Evolutionary conservation across 2,888 invertebrate genomes (phyloP).

Genomic region (Cabera pusaria): DNA sequence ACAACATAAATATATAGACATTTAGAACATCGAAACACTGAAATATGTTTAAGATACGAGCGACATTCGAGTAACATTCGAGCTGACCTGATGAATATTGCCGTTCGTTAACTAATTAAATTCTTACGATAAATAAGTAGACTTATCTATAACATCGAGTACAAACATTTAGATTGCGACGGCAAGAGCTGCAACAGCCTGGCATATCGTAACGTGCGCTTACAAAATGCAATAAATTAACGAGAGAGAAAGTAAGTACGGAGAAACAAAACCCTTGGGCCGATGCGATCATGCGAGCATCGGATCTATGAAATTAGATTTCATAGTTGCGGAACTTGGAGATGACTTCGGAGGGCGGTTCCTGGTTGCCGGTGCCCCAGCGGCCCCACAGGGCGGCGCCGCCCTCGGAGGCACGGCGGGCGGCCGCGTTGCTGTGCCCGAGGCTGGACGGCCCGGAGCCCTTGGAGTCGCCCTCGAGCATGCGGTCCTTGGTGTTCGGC

Average conservation of each 20-base stretch:
- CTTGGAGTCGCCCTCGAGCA: slow-evolving; percentile 82
- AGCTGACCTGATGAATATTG: slow-evolving; percentile 84
- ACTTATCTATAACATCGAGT: slow-evolving; percentile 43
- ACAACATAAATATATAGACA: slow-evolving; percentile 58
- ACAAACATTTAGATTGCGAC: slow-evolving; percentile 39
- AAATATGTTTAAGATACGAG: slow-evolving; percentile 62
- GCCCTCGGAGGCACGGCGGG: slow-evolving; percentile 92
- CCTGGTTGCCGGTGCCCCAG: slow-evolving; percentile 87
- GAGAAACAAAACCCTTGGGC: slow-evolving; percentile 22
- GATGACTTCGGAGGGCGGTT: slow-evolving; percentile 91
- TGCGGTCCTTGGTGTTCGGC: slow-evolving; percentile 94
- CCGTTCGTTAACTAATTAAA: slow-evolving; percentile 54
- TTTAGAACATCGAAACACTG: slow-evolving; percentile 61
- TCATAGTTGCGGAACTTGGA: slow-evolving; percentile 96
- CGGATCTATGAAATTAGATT: slow-evolving; percentile 84
- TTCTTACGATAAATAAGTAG: slow-evolving; percentile 41
- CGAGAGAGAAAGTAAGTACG: slow-evolving; percentile 31
- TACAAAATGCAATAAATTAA: slow-evolving; percentile 37
- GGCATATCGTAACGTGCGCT: slow-evolving; percentile 50
- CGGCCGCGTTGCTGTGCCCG: slow-evolving; percentile 71
- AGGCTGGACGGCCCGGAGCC: slow-evolving; percentile 79
- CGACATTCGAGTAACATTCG: slow-evolving; percentile 72
- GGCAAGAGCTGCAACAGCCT: slow-evolving; percentile 55
- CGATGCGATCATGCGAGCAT: slow-evolving; percentile 17
- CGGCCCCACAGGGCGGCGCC: slow-evolving; percentile 89